Base-by-base conservation (phyloP, 2,797 vertebrate species). In the Momotus momota region DNA sequence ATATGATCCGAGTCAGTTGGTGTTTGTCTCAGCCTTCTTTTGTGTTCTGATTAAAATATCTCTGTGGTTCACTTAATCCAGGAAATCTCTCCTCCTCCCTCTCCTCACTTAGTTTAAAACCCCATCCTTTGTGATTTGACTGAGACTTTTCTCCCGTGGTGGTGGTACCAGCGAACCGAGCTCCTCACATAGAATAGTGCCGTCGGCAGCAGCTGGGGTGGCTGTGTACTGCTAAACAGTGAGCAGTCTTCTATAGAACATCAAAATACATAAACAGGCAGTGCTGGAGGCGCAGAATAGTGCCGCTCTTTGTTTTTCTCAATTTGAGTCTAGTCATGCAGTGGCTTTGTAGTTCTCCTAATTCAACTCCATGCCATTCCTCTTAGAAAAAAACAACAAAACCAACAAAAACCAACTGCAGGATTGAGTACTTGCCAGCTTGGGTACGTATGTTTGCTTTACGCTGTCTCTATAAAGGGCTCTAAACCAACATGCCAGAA, bases 1-100 rank as follows among this genome's bases (percentile, higher is more conserved):
- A 86, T 96, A 91, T 78, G 94, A 95, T 93, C 91, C 29, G 17
- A 91, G 80, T 90, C 92, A 95, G 78, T 96, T 88, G 86, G 89
- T 83, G 65, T 90, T 94, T 90, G 61, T 85, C 88, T 94, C 91
- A 83, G 17, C 64, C 69, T 79, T 72, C 88, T 79, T 89, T 95
- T 96, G 70, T 95, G 65, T 79, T 86, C 80, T 80, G 72, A 88
- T 95, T 91, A 85, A 96, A 94, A 86, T 89, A 79, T 79, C 85
- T 91, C 84, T 77, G 51, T 77, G 91, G 67, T 89, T 84, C 46
- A 21, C 66, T 85, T 86, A 70, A 78, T 73, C 72, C 64, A 62
- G 58, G 74, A 90, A 54, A 64, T 77, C 69, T 93, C 71, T 94
- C 40, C 90, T 62, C 75, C 66, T 86, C 62, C 81, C 52, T 78